Evolutionary conservation across 2,888 invertebrate species (phyloP), one percentile per base, ranked within the genome.

Genomic region (Eupithecia abbreviata): DNA sequence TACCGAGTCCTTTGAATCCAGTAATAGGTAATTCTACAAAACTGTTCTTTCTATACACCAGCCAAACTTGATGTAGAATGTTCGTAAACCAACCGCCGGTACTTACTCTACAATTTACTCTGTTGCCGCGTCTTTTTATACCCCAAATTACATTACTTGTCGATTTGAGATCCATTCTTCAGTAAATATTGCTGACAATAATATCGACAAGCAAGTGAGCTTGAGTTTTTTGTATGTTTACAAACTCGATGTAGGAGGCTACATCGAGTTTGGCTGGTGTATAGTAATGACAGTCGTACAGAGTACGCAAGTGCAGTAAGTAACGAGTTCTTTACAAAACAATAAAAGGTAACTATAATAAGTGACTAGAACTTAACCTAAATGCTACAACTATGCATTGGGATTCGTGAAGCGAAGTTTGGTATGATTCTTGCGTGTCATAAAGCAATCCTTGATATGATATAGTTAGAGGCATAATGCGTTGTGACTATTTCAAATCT

Each of bases 321-420:
- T 80, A 80, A 80, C 80, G 58, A 80, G 80, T 80, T 77, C 78
- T 72, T 73, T 75, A 74, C 41, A 71, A 80, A 77, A 73, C 62
- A 74, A 55, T 67, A 73, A 12, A 43, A 41, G 51, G 55, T 74
- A 68, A 41, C 41, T 66, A 71, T 49, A 12, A 49, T 68, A 12
- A n/a, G 51, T 73, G 73, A 77, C 77, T 75, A 77, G 72, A 5
- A n/a, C 58, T n/a, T 62, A 30, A 66, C 18, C 69, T 67, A 65
- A 45, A 66, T 41, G 7, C 55, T 73, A 49, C 30, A 41, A 41
- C 58, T 71, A 18, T 18, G 10, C 18, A 62, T 30, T 18, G 62
- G 62, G 30, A 4, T 62, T 62, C 30, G 10, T 30, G 30, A 62
- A 62, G 62, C 62, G 30, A 30, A 10, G 9, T 10, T 62, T 62